Conservation (phyloP, 2,113 vertebrate genomes). For the Cynocephalus volans region DNA sequence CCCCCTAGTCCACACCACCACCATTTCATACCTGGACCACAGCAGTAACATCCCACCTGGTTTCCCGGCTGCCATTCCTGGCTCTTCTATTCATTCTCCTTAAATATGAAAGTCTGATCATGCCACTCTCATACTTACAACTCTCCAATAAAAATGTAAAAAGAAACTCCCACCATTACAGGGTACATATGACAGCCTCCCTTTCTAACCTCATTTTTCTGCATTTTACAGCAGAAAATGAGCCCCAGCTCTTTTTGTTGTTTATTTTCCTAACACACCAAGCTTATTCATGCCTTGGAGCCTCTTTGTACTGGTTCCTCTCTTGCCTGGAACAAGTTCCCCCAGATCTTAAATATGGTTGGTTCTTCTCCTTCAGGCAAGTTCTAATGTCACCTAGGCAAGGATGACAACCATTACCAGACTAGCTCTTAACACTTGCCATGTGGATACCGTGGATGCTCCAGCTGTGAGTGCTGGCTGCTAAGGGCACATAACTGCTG, state of each 20-base stretch:
- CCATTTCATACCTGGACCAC: no score
- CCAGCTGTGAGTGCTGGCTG: background rate
- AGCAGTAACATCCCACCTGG: rapidly evolving
- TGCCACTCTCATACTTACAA: background rate
- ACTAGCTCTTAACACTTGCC: rapidly evolving
- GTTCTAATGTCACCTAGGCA: background rate
- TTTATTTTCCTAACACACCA: background rate
- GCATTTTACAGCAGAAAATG: rapidly evolving
- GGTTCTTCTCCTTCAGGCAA: background rate
- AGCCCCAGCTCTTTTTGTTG: no score
- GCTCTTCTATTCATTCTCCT: background rate
- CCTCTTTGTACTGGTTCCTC: no score
- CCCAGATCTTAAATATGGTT: no score
- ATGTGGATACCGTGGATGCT: background rate
- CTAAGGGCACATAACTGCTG: background rate
- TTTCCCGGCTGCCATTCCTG: background rate
- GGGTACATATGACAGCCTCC: background rate
- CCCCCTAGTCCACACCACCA: no score
- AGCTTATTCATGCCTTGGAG: background rate
- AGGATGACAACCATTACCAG: no score
- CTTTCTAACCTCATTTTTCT: background rate
- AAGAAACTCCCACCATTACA: background rate
- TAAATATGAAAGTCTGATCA: background rate
- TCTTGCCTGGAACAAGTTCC: background rate
- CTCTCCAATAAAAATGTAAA: background rate